Conservation (phyloP, 2,888 invertebrate species). For the Monopis laevigella region DNA sequence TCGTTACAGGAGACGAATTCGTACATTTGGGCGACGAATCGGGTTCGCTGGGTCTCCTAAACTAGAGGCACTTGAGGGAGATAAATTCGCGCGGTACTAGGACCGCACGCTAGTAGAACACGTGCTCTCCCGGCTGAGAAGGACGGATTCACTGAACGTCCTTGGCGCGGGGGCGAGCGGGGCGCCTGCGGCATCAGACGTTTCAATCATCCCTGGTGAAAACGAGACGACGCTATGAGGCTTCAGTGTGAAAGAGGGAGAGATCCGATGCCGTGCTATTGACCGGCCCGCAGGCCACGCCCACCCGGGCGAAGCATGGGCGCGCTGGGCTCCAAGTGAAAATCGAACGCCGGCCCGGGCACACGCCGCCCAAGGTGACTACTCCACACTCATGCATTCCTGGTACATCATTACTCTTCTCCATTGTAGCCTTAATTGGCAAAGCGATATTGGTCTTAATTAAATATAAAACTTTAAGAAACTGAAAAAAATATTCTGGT, state of each 20-base stretch:
- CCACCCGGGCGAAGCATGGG: constrained; percentile 61
- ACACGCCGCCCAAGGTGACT: constrained; percentile 51
- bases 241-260: constrained; percentile 32
- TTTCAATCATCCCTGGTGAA: constrained; percentile 64
- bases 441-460: too few relatives aligned
- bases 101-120: constrained; percentile 29
- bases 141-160: constrained; percentile 69
- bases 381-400: too few relatives aligned
- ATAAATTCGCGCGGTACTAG: constrained; percentile 7
- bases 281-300: constrained; percentile 64
- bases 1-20: constrained; percentile 38
- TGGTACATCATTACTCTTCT: too few relatives aligned
- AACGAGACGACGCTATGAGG: constrained; percentile 31
- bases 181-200: constrained; percentile 68
- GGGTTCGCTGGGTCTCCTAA: too few relatives aligned
- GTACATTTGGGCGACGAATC: too few relatives aligned
- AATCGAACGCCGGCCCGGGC: constrained; percentile 65
- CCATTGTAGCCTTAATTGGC: too few relatives aligned
- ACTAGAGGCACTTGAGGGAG: neutral
- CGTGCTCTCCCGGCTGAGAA: constrained; percentile 66
- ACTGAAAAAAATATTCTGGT: too few relatives aligned
- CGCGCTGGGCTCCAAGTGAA: constrained; percentile 62
- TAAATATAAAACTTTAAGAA: too few relatives aligned
- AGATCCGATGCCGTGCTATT: constrained; percentile 56
- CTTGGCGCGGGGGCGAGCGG: constrained; percentile 63